Evolutionary conservation across 2,888 invertebrate species (phyloP).

Genomic region (Chrysotoxum bicinctum): DNA sequence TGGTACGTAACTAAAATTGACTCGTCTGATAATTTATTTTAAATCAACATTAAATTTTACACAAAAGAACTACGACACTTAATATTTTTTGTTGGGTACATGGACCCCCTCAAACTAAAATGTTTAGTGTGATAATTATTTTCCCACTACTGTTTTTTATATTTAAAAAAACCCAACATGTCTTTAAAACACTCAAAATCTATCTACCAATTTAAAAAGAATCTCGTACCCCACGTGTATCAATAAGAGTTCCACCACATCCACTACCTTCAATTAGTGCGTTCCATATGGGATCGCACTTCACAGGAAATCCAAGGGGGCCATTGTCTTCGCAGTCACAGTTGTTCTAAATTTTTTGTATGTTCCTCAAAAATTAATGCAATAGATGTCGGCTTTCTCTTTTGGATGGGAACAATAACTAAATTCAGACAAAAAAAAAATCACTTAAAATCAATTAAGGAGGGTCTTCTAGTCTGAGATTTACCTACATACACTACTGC

Average conservation of each 20-base stretch:
- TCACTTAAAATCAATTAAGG: conserved; percentile 65
- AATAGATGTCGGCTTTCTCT: conserved; percentile 33
- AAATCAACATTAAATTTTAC: too few relatives aligned
- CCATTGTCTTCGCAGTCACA: conserved; percentile 4
- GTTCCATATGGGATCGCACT: conserved; percentile 52
- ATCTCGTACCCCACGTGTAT: conserved; percentile 65
- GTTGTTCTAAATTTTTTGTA: conserved; percentile 43
- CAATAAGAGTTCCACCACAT: background rate
- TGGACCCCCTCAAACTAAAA: too few relatives aligned
- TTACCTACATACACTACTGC: conserved; percentile 17
- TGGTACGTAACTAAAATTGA: too few relatives aligned
- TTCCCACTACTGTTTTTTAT: too few relatives aligned
- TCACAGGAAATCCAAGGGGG: conserved; percentile 41
- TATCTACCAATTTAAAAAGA: conserved; percentile 53
- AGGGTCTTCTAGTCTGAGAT: conserved; percentile 33
- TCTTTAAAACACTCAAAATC: too few relatives aligned
- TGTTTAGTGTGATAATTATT: too few relatives aligned
- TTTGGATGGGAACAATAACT: conserved; percentile 11
- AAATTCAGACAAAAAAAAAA: conserved; percentile 22
- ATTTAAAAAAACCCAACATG: too few relatives aligned
- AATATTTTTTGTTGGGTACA: too few relatives aligned
- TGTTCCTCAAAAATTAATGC: conserved; percentile 15
- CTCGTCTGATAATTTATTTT: too few relatives aligned
- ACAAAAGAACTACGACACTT: too few relatives aligned
- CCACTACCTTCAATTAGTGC: conserved; percentile 32